phyloP scores from a whole-genome alignment of 2,797 vertebrate genomes.

The Lophius americanus region DNA sequence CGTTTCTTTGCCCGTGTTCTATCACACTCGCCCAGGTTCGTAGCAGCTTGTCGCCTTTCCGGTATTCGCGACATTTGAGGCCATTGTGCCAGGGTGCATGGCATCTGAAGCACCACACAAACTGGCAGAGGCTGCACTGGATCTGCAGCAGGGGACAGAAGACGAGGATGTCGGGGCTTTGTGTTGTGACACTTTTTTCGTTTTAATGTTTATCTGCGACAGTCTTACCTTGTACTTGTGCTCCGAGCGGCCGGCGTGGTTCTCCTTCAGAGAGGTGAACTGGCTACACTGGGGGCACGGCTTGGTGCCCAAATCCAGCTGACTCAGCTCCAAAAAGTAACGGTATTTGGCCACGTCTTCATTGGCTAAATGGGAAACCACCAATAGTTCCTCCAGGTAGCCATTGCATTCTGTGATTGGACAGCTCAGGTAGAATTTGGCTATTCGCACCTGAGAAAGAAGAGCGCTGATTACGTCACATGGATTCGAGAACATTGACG shows the following conservation, averaged over 20 bases:
- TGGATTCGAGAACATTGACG: background rate
- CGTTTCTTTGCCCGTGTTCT: conserved; percentile 96
- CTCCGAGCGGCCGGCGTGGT: conserved; percentile 86
- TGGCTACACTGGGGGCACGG: conserved; percentile 96
- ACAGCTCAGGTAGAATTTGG: conserved; percentile 89
- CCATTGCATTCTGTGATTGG: conserved; percentile 94
- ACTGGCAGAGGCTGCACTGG: conserved; percentile 95
- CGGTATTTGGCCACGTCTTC: conserved; percentile 93
- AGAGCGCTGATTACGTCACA: background rate
- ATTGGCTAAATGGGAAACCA: conserved; percentile 87
- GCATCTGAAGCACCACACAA: conserved; percentile 99
- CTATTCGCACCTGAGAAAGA: conserved; percentile 86
- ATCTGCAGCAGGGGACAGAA: conserved; percentile 78
- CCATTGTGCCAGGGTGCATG: conserved; percentile 98
- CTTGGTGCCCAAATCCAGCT: conserved; percentile 94
- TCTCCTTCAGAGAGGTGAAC: conserved; percentile 93
- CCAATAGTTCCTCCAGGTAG: conserved; percentile 89
- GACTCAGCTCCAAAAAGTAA: conserved; percentile 95
- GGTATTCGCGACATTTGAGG: conserved; percentile 95
- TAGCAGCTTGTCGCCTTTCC: conserved; percentile 95
- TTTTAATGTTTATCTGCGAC: background rate
- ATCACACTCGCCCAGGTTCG: conserved; percentile 96
- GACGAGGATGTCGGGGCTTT: background rate
- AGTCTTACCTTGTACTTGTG: conserved; percentile 93
- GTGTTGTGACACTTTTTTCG: background rate